Percentiles rank a stretch among this genome's conserved stretches.
phyloP scores from a whole-genome alignment of 2,888 invertebrate species.

The Cetonia aurata region DNA sequence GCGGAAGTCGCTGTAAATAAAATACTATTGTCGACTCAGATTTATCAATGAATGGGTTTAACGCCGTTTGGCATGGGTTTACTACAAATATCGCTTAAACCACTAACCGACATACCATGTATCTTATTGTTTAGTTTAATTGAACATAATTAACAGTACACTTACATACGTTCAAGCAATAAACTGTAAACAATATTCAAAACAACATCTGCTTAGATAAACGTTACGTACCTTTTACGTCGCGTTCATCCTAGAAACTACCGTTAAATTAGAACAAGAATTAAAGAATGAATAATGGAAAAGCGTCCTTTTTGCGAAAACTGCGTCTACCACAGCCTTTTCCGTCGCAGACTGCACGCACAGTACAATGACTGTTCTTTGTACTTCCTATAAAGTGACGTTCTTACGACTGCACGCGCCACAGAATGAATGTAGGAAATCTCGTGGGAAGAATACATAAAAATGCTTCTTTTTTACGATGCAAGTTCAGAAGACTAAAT shows the following conservation, averaged over 20 bases:
- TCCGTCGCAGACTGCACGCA: constrained; percentile 3
- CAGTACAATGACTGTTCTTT: constrained; percentile 29
- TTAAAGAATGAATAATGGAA: constrained; percentile 23
- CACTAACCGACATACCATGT: constrained; percentile 2
- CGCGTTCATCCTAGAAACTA: constrained; percentile 22
- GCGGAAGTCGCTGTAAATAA: constrained; percentile 24
- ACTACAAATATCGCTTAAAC: constrained; percentile 22
- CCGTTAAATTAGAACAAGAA: constrained; percentile 27
- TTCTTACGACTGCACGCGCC: constrained; percentile 5
- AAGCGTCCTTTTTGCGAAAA: constrained; percentile 16
- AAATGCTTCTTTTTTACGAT: constrained; percentile 9
- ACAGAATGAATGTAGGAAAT: neutral
- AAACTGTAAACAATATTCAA: no score
- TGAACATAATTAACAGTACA: neutral
- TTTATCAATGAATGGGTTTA: constrained; percentile 30
- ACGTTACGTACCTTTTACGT: constrained; percentile 12
- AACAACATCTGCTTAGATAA: no score
- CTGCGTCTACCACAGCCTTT: constrained; percentile 11
- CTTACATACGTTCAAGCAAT: neutral
- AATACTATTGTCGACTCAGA: constrained; percentile 25
- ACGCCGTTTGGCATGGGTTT: constrained; percentile 14
- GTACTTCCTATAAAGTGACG: constrained; percentile 34
- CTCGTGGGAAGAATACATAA: constrained; percentile 32
- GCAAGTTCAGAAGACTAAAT: neutral
- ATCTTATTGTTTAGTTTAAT: neutral